These are phyloP conservation scores for Dermochelys coriacea DNA, from an alignment of 2,797 vertebrate genomes.

Conservation along the genomic window DNA sequence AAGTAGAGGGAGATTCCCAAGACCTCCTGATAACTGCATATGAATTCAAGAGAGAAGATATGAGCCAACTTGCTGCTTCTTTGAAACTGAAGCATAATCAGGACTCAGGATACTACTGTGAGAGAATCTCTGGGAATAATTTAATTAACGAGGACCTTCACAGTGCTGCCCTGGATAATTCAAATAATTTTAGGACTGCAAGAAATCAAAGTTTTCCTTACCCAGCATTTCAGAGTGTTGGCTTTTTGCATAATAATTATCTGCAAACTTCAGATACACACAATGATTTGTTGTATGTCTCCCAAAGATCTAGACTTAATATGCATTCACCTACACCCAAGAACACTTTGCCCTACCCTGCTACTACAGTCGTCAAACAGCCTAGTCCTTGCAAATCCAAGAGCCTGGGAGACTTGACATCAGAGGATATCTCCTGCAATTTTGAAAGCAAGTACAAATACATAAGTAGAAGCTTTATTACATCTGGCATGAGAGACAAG, in stretches of 20 bases:
- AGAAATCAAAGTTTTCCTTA: slow-evolving; percentile 39
- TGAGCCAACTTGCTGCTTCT: slow-evolving; percentile 72
- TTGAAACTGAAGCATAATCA: slow-evolving; percentile 59
- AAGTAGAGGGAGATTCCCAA: slow-evolving; percentile 86
- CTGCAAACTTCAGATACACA: slow-evolving; percentile 26
- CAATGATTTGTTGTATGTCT: neutral
- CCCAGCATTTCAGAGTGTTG: neutral
- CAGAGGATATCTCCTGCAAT: slow-evolving; percentile 97
- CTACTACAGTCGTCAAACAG: slow-evolving; percentile 61
- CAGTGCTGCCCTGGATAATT: slow-evolving; percentile 14
- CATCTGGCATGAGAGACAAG: slow-evolving; percentile 84
- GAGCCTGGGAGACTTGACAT: slow-evolving; percentile 96
- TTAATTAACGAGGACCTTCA: neutral
- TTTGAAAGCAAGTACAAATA: slow-evolving; percentile 98
- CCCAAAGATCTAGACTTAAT: neutral
- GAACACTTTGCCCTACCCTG: neutral
- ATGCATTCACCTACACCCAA: neutral
- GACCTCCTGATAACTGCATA: slow-evolving; percentile 66
- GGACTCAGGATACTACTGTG: neutral
- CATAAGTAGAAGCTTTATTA: slow-evolving; percentile 94
- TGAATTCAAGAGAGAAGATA: slow-evolving; percentile 57
- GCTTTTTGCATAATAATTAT: slow-evolving; percentile 33
- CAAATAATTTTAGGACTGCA: neutral
- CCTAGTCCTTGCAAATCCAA: slow-evolving; percentile 93
- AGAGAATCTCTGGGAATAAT: slow-evolving; percentile 22